Base-by-base conservation (phyloP, 1,140 invertebrate genomes). In the Philotrypesis tridentata region DNA sequence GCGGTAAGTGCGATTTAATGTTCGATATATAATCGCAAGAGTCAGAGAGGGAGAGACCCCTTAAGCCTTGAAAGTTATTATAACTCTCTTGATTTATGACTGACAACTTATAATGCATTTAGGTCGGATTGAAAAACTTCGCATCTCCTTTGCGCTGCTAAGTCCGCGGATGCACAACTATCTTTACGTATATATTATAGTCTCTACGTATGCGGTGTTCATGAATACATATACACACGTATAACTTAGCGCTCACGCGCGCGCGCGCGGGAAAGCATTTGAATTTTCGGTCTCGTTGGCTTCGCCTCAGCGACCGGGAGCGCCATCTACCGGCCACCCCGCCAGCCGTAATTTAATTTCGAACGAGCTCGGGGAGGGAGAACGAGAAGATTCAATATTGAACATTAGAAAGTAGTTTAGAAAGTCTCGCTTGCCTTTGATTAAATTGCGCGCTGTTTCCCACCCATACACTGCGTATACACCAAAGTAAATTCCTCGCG, bases 1-100 rank as follows among this genome's bases (percentile, higher is more conserved):
- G 2, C 43, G 48, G 40, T 63, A 80, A 80, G 60, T 73, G 70
- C 33, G 37, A 73, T 80, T 80, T 73, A 73, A 80, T 73, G 79
- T 80, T 31, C 33, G 33, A 80, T 80, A 21, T 43, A 73, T 48
- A 43, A 55, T 72, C 43, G 9, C 21, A 9, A 37, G 33, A 37
- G 63, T n/a, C n/a, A 67, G 63, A 25, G 21, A 25, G 21, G 5
- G 25, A 65, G 61, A 65, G 27, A 25, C 6, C 23, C 61, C 61
- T 55, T 55, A 65, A 65, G 25, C 61, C 61, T 55, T 17, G 61
- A 23, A 29, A 65, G 61, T 65, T 65, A 65, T 65, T 65, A 65
- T 65, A 65, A 70, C 25, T n/a, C n/a, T 37, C 7, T 11, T 70
- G 40, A 78, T 78, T 78, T 78, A 78, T 27, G 76, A n/a, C 25